These are phyloP conservation scores for Argopecten irradians DNA, from an alignment of 1,140 invertebrate species.

Conservation along the genomic window DNA sequence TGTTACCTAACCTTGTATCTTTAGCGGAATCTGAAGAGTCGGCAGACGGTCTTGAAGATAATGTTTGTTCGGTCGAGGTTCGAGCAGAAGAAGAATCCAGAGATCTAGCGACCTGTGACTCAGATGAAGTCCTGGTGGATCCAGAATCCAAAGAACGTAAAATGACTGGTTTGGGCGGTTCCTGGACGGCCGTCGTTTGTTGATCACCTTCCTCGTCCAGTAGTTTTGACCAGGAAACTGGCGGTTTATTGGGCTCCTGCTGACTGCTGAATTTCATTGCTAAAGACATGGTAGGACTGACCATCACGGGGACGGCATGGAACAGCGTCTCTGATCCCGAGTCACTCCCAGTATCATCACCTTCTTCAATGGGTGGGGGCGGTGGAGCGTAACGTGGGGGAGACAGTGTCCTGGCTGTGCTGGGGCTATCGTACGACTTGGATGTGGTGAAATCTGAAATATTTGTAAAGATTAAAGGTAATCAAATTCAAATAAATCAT, in stretches of 20 bases:
- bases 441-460: constrained; percentile 31
- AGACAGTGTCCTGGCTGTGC: not conserved
- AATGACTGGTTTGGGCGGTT: constrained; percentile 18
- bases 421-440: not conserved
- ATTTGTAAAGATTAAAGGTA: not conserved
- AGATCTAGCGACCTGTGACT: not conserved
- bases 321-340: constrained; percentile 46
- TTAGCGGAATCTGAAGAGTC: not conserved
- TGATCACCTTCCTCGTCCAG: constrained; percentile 22
- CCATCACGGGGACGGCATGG: constrained; percentile 47
- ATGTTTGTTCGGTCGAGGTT: constrained; percentile 27
- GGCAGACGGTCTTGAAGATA: not conserved
- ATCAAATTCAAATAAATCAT: too few species aligned
- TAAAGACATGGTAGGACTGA: constrained; percentile 46
- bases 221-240: constrained; percentile 44
- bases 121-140: not conserved
- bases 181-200: not conserved
- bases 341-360: constrained; percentile 34
- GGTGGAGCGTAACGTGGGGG: not conserved
- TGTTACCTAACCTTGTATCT: not conserved
- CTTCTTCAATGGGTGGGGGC: not conserved
- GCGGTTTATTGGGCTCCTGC: constrained; percentile 43
- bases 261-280: constrained; percentile 48
- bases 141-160: constrained; percentile 26
- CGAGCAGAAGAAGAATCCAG: not conserved